These are phyloP conservation scores for Caenorhabditis sp. DNA, from an alignment of 2,888 invertebrate genomes.

Conservation along the genomic window DNA sequence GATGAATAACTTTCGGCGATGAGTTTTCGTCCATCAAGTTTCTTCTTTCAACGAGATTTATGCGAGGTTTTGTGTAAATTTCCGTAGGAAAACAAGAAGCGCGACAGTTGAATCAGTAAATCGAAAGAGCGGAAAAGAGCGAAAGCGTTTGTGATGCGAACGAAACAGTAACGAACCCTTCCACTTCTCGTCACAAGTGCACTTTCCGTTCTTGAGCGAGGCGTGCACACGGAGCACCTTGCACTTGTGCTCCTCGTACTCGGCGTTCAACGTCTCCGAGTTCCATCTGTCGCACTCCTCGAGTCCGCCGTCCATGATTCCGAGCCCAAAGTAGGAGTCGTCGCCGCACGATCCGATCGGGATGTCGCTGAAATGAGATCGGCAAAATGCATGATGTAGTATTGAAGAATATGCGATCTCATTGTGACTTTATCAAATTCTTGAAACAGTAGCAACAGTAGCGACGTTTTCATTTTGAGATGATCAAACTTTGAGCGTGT, in stretches of 20 bases:
- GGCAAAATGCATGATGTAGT: too few species aligned
- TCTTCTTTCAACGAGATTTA: constrained; percentile 2
- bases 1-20: background rate
- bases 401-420: too few species aligned
- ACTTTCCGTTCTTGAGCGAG: constrained; percentile 59
- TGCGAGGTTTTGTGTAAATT: background rate
- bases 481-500: too few species aligned
- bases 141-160: too few species aligned
- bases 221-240: constrained; percentile 69
- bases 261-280: constrained; percentile 57
- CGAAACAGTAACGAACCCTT: too few species aligned
- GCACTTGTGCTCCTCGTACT: constrained; percentile 75
- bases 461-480: too few species aligned
- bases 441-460: too few species aligned
- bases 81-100: too few species aligned
- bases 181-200: constrained; percentile 70
- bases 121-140: too few species aligned
- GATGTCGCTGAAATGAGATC: constrained; percentile 57
- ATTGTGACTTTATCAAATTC: too few species aligned
- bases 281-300: constrained; percentile 74
- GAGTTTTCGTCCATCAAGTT: too few species aligned
- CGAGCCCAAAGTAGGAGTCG: constrained; percentile 65
- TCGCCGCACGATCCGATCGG: constrained; percentile 62
- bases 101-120: too few species aligned
- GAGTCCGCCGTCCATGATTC: constrained; percentile 70